phyloP scores from a whole-genome alignment of 2,113 vertebrate species.

The Hemiprocne comata region DNA sequence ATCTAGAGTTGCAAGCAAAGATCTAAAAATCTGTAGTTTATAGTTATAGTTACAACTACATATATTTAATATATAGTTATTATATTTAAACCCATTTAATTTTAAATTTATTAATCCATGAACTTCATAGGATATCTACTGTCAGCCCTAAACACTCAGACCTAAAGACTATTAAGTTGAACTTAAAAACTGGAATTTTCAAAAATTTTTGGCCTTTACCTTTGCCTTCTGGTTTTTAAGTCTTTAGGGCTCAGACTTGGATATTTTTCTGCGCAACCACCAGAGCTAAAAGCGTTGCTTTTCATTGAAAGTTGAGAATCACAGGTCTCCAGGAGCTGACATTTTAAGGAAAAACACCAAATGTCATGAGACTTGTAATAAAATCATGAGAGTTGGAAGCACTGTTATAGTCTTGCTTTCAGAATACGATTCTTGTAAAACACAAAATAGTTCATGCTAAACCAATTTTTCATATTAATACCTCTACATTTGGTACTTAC shows the following conservation, averaged over 20 bases:
- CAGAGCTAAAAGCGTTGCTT: not conserved
- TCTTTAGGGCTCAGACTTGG: not conserved
- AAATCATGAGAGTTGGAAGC: not conserved
- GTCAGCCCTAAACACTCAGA: not conserved
- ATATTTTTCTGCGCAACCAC: not conserved
- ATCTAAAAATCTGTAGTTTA: not conserved
- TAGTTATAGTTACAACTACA: not conserved
- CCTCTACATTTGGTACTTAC: not conserved
- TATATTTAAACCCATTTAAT: not conserved
- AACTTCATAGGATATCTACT: not conserved
- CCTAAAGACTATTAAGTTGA: not conserved
- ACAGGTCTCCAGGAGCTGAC: not conserved
- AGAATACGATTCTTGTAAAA: not conserved
- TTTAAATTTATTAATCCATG: not conserved
- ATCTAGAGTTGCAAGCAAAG: not conserved
- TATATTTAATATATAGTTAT: not conserved
- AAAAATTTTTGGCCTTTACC: not conserved
- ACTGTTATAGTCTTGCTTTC: not conserved
- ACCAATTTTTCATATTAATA: not conserved
- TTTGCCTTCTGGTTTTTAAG: not conserved
- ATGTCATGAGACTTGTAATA: not conserved
- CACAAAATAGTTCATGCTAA: not conserved
- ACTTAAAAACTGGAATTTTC: not conserved
- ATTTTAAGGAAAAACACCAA: not conserved
- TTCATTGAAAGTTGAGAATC: slow-evolving; percentile 24